Evolutionary conservation across 2,888 invertebrate genomes (phyloP).

Genomic region (Cheilosia impressa): DNA sequence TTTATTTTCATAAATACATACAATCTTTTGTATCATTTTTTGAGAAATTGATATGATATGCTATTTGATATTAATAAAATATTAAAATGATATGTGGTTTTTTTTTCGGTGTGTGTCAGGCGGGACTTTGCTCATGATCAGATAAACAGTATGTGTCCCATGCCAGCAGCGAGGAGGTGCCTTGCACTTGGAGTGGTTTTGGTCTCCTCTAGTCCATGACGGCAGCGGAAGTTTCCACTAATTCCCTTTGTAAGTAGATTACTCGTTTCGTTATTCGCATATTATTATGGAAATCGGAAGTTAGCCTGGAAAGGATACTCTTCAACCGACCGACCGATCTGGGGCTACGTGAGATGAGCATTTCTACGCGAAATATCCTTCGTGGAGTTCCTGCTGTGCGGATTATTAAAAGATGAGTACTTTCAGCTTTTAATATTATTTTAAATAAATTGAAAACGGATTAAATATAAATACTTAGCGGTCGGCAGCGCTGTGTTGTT

Average conservation of each 20-base stretch:
- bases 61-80: too few species aligned
- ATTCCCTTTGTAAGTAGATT: conserved; percentile 63
- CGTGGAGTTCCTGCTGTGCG: conserved; percentile 23
- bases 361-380: conserved; percentile 23
- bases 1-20: too few species aligned
- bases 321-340: conserved; percentile 23
- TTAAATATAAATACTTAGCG: conserved; percentile 10
- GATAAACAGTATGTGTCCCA: conserved; percentile 56
- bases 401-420: conserved; percentile 65
- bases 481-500: neutral
- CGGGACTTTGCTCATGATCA: conserved; percentile 53
- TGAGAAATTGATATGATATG: too few species aligned
- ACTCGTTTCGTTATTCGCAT: conserved; percentile 67
- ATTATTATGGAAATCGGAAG: conserved; percentile 71
- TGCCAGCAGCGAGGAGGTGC: conserved; percentile 14
- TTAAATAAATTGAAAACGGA: conserved; percentile 64
- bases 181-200: conserved; percentile 48
- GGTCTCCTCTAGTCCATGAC: neutral
- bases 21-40: too few species aligned
- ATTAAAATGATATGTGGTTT: too few species aligned
- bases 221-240: conserved; percentile 6
- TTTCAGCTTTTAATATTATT: conserved; percentile 54
- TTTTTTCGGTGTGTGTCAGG: too few species aligned
- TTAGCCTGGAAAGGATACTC: conserved; percentile 48
- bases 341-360: conserved; percentile 1